Evolutionary conservation across 2,113 vertebrate species (phyloP).

Genomic region (Gymnorhina tibicen): DNA sequence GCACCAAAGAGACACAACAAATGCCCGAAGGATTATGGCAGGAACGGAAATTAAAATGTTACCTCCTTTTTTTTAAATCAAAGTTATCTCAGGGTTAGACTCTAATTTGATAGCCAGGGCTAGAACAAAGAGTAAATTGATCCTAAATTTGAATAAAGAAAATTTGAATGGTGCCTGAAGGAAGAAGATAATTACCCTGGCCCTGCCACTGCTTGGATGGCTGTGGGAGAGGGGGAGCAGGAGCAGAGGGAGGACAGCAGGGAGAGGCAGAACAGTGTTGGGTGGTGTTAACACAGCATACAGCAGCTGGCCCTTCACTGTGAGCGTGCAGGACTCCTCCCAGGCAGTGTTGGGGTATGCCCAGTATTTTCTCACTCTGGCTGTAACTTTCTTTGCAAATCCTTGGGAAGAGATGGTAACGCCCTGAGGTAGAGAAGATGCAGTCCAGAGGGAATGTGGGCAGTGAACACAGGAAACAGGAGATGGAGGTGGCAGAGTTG

Average conservation of each 20-base stretch:
- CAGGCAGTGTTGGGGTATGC: neutral
- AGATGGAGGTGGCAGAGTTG: neutral
- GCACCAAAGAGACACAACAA: neutral
- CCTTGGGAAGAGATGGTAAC: neutral
- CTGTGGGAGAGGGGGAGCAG: neutral
- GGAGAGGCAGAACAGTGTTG: neutral
- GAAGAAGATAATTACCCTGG: neutral
- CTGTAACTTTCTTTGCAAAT: neutral
- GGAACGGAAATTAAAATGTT: neutral
- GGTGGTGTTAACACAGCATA: neutral
- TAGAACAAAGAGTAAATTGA: constrained; percentile 45
- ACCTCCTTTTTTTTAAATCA: neutral
- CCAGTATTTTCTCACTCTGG: neutral
- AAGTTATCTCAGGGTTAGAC: neutral
- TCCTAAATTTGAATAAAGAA: constrained; percentile 57
- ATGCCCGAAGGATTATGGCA: neutral
- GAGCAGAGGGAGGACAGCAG: neutral
- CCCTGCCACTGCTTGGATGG: neutral
- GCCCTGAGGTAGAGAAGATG: neutral
- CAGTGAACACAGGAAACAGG: neutral
- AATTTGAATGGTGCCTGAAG: constrained; percentile 54
- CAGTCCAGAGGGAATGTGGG: neutral
- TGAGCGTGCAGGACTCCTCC: neutral
- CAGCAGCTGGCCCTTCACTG: neutral
- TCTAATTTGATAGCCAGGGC: neutral